Conservation (phyloP, 2,888 invertebrate genomes). For the Leucania comma region DNA sequence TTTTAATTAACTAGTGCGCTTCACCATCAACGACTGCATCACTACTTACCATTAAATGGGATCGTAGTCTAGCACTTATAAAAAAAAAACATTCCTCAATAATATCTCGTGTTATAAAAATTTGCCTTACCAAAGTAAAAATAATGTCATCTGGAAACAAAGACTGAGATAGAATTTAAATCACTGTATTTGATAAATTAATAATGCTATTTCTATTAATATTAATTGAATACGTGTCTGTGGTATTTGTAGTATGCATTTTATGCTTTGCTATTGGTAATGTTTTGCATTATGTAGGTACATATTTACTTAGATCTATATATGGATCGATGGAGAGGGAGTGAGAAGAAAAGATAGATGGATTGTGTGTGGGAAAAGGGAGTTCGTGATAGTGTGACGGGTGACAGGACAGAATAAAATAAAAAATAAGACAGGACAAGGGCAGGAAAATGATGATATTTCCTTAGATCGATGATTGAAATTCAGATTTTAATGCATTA, state of each 20-base stretch:
- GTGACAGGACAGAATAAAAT: too few species aligned
- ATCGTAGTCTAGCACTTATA: too few species aligned
- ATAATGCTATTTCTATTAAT: slow-evolving; percentile 34
- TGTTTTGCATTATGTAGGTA: slow-evolving; percentile 12
- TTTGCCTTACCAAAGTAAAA: not conserved
- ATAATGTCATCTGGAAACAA: not conserved
- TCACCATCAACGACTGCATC: too few species aligned
- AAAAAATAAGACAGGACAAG: too few species aligned
- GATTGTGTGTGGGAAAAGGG: too few species aligned
- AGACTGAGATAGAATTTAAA: not conserved
- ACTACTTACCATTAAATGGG: too few species aligned
- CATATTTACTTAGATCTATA: slow-evolving; percentile 14
- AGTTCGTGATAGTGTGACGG: too few species aligned
- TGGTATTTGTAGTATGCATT: slow-evolving; percentile 37
- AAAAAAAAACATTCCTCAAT: not conserved
- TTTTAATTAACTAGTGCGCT: too few species aligned
- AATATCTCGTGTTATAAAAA: not conserved
- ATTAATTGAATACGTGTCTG: slow-evolving; percentile 46
- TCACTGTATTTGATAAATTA: slow-evolving; percentile 25
- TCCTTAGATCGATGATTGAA: slow-evolving; percentile 4
- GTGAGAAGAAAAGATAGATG: too few species aligned
- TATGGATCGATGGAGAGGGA: too few species aligned
- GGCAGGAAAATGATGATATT: too few species aligned
- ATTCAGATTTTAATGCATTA: too few species aligned
- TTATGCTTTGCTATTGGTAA: slow-evolving; percentile 27